phyloP scores from a whole-genome alignment of 2,888 invertebrate species.

The Tetramorium bicarinatum region DNA sequence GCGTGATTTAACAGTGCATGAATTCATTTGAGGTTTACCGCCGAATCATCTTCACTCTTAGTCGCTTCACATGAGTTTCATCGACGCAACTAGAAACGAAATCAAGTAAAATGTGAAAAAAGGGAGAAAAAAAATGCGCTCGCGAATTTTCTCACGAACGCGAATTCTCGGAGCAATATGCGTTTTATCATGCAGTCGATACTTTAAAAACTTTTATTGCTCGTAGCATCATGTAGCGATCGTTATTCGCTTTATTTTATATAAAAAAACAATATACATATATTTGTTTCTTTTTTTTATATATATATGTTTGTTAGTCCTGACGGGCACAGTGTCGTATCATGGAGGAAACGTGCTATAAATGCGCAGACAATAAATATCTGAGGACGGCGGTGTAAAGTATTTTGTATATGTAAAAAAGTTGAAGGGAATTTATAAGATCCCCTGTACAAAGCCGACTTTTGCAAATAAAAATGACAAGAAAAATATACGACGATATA shows the following conservation, averaged over 20 bases:
- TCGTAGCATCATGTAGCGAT: not conserved
- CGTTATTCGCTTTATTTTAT: constrained; percentile 26
- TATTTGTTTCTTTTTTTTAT: constrained; percentile 13
- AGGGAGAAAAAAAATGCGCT: not conserved
- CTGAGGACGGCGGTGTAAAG: constrained; percentile 45
- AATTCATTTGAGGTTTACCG: constrained; percentile 10
- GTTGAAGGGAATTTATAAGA: constrained; percentile 8
- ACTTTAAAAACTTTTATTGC: constrained; percentile 13
- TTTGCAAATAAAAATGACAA: constrained; percentile 41
- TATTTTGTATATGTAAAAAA: constrained; percentile 63
- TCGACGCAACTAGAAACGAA: not conserved
- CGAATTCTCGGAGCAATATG: not conserved
- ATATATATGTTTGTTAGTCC: constrained; percentile 1
- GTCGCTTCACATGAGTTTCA: constrained; percentile 27
- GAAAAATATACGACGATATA: constrained; percentile 9
- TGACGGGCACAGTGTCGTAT: constrained; percentile 11
- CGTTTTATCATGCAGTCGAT: constrained; percentile 6
- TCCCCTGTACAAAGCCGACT: constrained; percentile 37
- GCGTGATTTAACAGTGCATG: constrained; percentile 11
- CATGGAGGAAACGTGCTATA: constrained; percentile 48
- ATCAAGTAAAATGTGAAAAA: not conserved
- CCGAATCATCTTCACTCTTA: constrained; percentile 25
- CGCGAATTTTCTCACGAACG: not conserved
- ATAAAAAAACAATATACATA: not conserved
- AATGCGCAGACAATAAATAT: constrained; percentile 71